Evolutionary conservation across 92 coral and sea anemone genomes (phyloP), one percentile per base, ranked within the genome.

Genomic region (Umimayanthus kanabou): DNA sequence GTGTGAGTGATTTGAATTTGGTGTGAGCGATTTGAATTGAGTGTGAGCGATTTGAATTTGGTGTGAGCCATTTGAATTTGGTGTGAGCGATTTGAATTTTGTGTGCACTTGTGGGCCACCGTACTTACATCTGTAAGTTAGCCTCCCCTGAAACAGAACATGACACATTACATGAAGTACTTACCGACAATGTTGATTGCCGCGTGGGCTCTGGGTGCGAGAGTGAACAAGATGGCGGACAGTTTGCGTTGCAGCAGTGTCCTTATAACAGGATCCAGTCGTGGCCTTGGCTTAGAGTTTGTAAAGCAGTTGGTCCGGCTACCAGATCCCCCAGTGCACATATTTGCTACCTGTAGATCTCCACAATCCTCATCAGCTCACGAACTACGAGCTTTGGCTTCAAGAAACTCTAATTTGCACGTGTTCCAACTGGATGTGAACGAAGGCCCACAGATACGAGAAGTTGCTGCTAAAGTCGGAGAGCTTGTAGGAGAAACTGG

Each of bases 271-370:
- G 98, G 98, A 28, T 88, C 94, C 58, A 92, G 91, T 89, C 92
- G 96, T 39, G 98, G 98, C 28, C 88, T 95, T 67, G 98, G 98
- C 22, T 82, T 95, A 64, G 98, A 92, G 83, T 81, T 95, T 69
- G 95, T 95, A 69, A 93, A 91, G 87, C 96, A 89, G 75, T 85
- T 95, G 39, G 77, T 94, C 23, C 55, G 76, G 61, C 91, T 92
- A 13, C 81, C 88, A 18, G 80, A 82, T 53, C 94, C 98, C 43
- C 98, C 98, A 39, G 47, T 88, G 55, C 81, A 90, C 53, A 42
- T 95, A 40, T 93, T 95, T 79, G 98, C 98, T 65, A 91, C 98
- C 18, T 94, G 94, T 73, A 85, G 95, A 53, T 90, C 96, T 16
- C 76, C 87, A 37, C 61, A 89, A 33, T 79, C 89, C 4, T 91